Base-by-base conservation (phyloP, 2,888 invertebrate genomes). In the Microctonus hyperodae region DNA sequence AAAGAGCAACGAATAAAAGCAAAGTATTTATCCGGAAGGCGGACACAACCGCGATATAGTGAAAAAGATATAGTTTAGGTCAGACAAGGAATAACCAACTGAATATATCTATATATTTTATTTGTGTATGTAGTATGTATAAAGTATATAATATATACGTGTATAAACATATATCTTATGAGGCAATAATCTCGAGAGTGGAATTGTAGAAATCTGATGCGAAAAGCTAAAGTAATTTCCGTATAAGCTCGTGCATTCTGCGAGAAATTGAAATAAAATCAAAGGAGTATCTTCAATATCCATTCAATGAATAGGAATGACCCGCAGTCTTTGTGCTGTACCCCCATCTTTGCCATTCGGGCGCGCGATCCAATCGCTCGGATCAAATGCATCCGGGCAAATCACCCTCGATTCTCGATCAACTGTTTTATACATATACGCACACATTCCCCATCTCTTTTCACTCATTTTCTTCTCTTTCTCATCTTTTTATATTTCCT, bases 211-310 rank as follows among this genome's bases (percentile, higher is more conserved):
- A 65, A 65, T 65, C 53, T 65, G 66, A 68, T 69, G 64, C 57
- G 58, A 65, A 71, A 68, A 71, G 69, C 69, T 68, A 65, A 73
- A 76, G 75, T 74, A 71, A 74, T 76, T 77, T 72, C 70, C 72
- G 72, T 44, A 44, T 70, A 68, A 66, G 70, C 70, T 68, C 63
- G 65, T 57, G 64, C 73, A 66, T 69, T 59, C 64, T 65, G 64
- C 61, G 55, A 60, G 71, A 75, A 72, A 77, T 76, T 75, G 75
- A 76, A 77, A 77, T 77, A 76, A 78, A 78, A 78, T 75, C 73
- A 76, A 76, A 73, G 71, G 69, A 73, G 71, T 73, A 71, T 74
- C 72, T 74, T 68, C 74, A 74, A 78, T 78, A 78, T 73, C 74
- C 72, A 77, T 76, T 73, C 74, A 73, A 76, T 76, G 74, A 76